A percentile compares a stretch with the other conserved stretches of the same genome.
phyloP scores from a whole-genome alignment of 2,113 vertebrate genomes.

The Zosterops lateralis region DNA sequence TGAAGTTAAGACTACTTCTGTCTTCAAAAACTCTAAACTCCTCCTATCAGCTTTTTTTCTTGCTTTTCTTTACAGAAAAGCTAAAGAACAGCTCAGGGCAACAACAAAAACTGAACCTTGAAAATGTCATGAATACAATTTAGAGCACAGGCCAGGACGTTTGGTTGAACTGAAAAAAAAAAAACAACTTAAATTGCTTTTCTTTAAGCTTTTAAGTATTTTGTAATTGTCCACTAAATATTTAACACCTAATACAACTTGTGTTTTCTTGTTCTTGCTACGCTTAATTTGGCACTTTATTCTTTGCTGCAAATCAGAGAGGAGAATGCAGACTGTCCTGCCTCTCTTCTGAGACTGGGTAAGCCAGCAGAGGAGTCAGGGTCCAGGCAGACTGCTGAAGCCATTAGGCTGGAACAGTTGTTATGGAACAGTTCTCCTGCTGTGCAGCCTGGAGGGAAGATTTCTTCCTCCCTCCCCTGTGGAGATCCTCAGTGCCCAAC shows the following conservation, averaged over 20 bases:
- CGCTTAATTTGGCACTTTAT: not conserved
- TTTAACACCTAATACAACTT: not conserved
- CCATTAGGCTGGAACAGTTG: constrained; percentile 33
- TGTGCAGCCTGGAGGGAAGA: constrained; percentile 45
- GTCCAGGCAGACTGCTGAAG: constrained; percentile 19
- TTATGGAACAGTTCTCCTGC: constrained; percentile 29
- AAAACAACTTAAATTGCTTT: not conserved
- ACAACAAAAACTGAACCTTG: not conserved
- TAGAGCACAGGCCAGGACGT: not conserved
- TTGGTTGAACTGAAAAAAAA: not conserved
- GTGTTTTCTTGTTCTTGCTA: not conserved
- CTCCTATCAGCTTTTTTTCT: not conserved
- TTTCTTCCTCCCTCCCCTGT: constrained; percentile 29
- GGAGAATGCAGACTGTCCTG: not conserved
- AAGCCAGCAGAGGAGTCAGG: not conserved
- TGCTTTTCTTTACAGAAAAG: not conserved
- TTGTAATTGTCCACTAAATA: not conserved
- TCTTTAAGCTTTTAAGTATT: not conserved
- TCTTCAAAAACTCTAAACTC: not conserved
- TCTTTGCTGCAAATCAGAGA: not conserved
- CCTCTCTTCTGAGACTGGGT: not conserved
- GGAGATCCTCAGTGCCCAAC: not conserved
- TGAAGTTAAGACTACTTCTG: not conserved
- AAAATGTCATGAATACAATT: not conserved
- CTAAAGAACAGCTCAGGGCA: not conserved